Evolutionary conservation across 1,140 invertebrate species (phyloP).

Genomic region (Phenacoccus solenopsis): DNA sequence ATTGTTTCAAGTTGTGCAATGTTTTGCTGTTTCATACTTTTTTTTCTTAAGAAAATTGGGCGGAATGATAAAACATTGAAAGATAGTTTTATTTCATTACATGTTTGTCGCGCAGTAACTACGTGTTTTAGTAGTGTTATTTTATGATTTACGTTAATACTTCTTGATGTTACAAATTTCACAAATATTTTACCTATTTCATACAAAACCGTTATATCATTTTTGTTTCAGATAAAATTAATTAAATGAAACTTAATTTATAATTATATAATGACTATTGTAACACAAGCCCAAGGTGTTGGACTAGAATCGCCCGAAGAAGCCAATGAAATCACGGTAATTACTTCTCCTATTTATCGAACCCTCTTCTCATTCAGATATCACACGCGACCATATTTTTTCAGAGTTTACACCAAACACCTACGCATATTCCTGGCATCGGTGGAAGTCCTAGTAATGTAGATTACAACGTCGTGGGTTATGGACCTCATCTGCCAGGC

Average conservation of each 20-base stretch:
- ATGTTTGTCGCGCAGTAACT: too few relatives aligned
- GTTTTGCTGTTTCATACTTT: too few relatives aligned
- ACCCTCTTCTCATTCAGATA: background rate
- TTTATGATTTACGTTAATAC: too few relatives aligned
- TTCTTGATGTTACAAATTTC: too few relatives aligned
- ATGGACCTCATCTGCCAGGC: background rate
- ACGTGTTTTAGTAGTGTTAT: too few relatives aligned
- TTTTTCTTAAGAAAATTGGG: too few relatives aligned
- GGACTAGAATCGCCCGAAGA: constrained; percentile 22
- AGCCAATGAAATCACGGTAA: constrained; percentile 20
- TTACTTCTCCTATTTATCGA: background rate
- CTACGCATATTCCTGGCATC: constrained; percentile 21
- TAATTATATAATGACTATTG: constrained; percentile 21
- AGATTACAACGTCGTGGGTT: constrained; percentile 13
- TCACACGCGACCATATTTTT: too few relatives aligned
- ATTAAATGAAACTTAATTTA: constrained; percentile 2
- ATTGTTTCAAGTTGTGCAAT: too few relatives aligned
- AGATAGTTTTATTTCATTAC: too few relatives aligned
- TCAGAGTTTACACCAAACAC: constrained; percentile 13
- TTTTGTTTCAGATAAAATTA: background rate
- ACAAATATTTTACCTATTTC: background rate
- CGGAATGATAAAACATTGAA: too few relatives aligned
- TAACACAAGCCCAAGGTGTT: constrained; percentile 21
- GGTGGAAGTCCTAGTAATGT: constrained; percentile 19
- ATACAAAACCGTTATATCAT: background rate